Base-by-base conservation (phyloP, 2,797 vertebrate species). In the Parambassis ranga region DNA sequence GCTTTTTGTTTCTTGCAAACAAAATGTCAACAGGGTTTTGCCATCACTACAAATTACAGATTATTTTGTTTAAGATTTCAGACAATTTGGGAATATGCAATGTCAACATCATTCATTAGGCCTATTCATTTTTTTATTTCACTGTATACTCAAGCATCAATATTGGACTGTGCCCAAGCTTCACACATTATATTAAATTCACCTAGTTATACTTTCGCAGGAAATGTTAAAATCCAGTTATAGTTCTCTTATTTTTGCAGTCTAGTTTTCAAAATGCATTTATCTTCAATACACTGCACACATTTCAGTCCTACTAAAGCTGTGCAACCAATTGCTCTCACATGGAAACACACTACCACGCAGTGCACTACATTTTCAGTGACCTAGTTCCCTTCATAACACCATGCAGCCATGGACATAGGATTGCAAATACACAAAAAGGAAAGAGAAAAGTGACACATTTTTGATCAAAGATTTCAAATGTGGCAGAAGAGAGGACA, bases 331-430 rank as follows among this genome's bases (percentile, higher is more conserved):
- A 70, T 68, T 36, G 3, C 33, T 71, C 37, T 53, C 13, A 35
- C 60, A 48, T 15, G 52, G 28, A 64, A 24, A 53, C 52, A 59
- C 49, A 69, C 19, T 78, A 10, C 37, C 59, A 65, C 8, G 2
- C 56, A 58, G 32, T 74, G 79, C 37, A 65, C 69, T 87, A 60
- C 48, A 68, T 83, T 79, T 63, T 77, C 79, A 68, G 32, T 87
- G 89, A 91, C 86, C 87, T 89, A 90, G 18, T 88, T 92, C 64
- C 42, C 75, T 60, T 39, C 43, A 48, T 52, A 58, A 74, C 71
- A 62, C 9, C 4, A 19, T 62, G 47, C 58, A 62, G 47, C 16
- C 16, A 33, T 66, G 10, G 53, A 14, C 50, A 67, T 30, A 41
- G 18, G 32, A 43, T 42, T 71, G 11, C 35, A 38, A 13, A 58